Percentiles rank a stretch among this genome's conserved stretches.
Conservation (phyloP, 1,140 invertebrate species). For the Ips typographus region DNA sequence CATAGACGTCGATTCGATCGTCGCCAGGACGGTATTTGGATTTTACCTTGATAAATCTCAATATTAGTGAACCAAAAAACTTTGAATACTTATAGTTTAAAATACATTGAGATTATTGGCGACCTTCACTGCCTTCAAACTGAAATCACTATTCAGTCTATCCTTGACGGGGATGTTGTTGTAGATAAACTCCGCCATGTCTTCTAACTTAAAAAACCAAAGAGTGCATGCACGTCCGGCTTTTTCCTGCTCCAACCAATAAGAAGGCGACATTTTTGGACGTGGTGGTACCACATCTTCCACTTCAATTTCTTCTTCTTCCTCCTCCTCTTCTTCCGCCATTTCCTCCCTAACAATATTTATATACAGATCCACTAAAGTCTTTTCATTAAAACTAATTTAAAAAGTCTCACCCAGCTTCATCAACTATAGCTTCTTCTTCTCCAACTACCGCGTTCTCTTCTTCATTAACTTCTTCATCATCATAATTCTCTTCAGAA, state of each 20-base stretch:
- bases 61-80: too few relatives aligned
- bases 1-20: slow-evolving; percentile 35
- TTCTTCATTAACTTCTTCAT: too few relatives aligned
- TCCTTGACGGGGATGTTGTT: slow-evolving; percentile 44
- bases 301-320: slow-evolving; percentile 22
- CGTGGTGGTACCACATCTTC: slow-evolving; percentile 22
- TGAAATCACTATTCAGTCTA: slow-evolving; percentile 38
- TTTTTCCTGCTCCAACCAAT: slow-evolving; percentile 39
- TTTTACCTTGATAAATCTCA: slow-evolving; percentile 35
- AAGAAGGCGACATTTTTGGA: slow-evolving; percentile 32
- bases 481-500: neutral
- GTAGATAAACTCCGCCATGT: slow-evolving; percentile 43
- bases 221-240: slow-evolving; percentile 44
- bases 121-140: slow-evolving; percentile 40
- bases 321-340: too few relatives aligned
- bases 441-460: too few relatives aligned
- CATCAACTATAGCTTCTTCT: slow-evolving; percentile 15
- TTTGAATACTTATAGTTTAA: too few relatives aligned
- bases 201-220: slow-evolving; percentile 43
- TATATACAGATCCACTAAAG: too few relatives aligned
- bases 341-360: slow-evolving; percentile 9
- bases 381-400: too few relatives aligned
- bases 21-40: slow-evolving; percentile 40
- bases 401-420: slow-evolving; percentile 6
- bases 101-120: slow-evolving; percentile 35